A percentile compares a stretch with the other conserved stretches of the same genome.
Conservation (phyloP, 1,140 invertebrate genomes). For the Diorhabda elongata region DNA sequence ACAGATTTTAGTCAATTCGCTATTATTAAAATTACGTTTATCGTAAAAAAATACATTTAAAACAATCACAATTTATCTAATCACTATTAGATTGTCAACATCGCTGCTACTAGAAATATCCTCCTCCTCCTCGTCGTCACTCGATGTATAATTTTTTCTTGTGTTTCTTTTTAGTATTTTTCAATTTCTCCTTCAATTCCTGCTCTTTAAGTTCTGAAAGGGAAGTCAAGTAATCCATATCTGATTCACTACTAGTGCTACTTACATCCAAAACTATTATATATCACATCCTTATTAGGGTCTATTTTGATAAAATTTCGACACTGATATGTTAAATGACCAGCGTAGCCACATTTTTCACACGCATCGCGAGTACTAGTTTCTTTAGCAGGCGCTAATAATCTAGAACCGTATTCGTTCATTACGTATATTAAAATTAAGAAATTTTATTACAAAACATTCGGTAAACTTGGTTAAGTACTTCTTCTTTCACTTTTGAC, state of each 20-base stretch:
- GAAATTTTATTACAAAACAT: too few relatives aligned
- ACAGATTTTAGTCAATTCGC: too few relatives aligned
- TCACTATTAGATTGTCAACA: too few relatives aligned
- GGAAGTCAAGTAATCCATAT: constrained; percentile 77
- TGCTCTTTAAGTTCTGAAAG: constrained; percentile 72
- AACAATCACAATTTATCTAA: too few relatives aligned
- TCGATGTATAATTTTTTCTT: constrained; percentile 25
- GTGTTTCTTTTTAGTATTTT: constrained; percentile 52
- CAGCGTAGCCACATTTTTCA: constrained; percentile 91
- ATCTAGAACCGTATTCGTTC: constrained; percentile 38
- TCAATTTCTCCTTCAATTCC: constrained; percentile 65
- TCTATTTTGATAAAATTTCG: constrained; percentile 92
- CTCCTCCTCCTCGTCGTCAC: too few relatives aligned
- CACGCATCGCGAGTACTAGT: constrained; percentile 69
- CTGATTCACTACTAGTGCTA: constrained; percentile 87
- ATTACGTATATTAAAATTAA: background rate
- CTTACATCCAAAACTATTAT: constrained; percentile 87
- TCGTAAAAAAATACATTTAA: too few relatives aligned
- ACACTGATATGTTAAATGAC: constrained; percentile 95
- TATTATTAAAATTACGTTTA: too few relatives aligned
- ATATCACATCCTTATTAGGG: constrained; percentile 65
- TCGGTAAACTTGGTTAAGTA: too few relatives aligned
- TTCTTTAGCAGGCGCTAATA: constrained; percentile 60
- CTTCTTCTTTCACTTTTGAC: too few relatives aligned
- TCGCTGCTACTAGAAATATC: too few relatives aligned